Percentiles rank a stretch among this genome's conserved stretches.
Conservation (phyloP, 2,113 vertebrate species). For the Phylloscopus whistleri region DNA sequence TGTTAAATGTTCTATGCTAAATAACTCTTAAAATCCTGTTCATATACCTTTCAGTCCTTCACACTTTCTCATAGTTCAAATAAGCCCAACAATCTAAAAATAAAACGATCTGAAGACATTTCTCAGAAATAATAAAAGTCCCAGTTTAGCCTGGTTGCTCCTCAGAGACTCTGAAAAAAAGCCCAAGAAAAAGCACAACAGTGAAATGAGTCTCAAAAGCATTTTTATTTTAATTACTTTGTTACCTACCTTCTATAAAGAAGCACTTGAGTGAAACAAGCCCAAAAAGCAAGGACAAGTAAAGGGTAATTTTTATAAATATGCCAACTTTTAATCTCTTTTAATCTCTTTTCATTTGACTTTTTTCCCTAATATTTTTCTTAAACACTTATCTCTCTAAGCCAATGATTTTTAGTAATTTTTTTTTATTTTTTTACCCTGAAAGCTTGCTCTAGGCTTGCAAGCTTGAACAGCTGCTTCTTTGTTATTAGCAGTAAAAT, state of each 20-base stretch:
- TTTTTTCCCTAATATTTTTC: neutral
- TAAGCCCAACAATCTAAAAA: neutral
- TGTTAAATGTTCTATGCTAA: neutral
- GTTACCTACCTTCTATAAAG: neutral
- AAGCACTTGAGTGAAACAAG: neutral
- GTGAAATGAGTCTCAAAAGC: neutral
- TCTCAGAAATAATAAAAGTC: neutral
- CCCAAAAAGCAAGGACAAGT: neutral
- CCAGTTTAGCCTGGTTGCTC: neutral
- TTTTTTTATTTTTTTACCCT: neutral
- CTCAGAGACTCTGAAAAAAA: neutral
- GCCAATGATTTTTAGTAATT: neutral
- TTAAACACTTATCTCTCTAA: neutral
- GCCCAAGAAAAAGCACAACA: neutral
- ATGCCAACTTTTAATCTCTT: neutral
- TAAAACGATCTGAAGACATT: neutral
- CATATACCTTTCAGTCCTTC: neutral
- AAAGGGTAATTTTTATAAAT: neutral
- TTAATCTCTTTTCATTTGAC: neutral
- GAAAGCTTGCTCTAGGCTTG: neutral
- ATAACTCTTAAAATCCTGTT: neutral
- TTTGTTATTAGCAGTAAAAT: neutral
- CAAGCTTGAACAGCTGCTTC: neutral
- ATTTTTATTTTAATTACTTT: constrained; percentile 34
- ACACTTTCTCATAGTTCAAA: neutral